phyloP scores from a whole-genome alignment of 2,888 invertebrate species.

The Oxycera nigricornis region DNA sequence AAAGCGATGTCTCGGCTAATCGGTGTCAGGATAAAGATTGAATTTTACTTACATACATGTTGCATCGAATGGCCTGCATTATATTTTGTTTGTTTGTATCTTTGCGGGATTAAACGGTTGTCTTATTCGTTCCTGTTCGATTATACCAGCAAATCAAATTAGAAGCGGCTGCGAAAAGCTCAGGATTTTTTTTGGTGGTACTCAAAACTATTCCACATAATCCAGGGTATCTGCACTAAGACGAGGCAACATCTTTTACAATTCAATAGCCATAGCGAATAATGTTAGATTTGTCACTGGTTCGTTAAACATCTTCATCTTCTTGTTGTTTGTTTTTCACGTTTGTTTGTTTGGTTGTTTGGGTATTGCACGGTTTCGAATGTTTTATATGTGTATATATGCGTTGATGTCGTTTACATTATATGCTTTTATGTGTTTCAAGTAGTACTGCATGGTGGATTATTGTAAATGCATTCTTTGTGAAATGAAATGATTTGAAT shows the following conservation, averaged over 20 bases:
- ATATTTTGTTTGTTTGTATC: neutral
- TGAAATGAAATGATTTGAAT: slow-evolving; percentile 22
- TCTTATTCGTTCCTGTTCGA: neutral
- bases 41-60: slow-evolving; percentile 14
- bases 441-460: slow-evolving; percentile 13
- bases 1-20: slow-evolving; percentile 21
- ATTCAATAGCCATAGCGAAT: neutral
- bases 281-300: neutral
- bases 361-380: slow-evolving; percentile 5
- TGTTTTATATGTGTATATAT: neutral
- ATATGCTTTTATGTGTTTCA: slow-evolving; percentile 23
- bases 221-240: neutral
- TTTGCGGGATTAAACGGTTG: slow-evolving; percentile 1
- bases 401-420: slow-evolving; percentile 5
- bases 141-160: slow-evolving; percentile 11
- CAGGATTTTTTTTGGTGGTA: neutral
- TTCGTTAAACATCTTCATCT: slow-evolving; percentile 2
- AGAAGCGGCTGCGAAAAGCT: neutral
- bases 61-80: too few relatives aligned
- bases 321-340: neutral
- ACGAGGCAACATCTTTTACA: neutral
- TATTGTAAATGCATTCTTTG: slow-evolving; percentile 21
- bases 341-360: neutral
- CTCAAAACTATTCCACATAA: neutral
- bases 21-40: neutral